Evolutionary conservation across 2,888 invertebrate genomes (phyloP).

Genomic region (Monoplex corrugatus): DNA sequence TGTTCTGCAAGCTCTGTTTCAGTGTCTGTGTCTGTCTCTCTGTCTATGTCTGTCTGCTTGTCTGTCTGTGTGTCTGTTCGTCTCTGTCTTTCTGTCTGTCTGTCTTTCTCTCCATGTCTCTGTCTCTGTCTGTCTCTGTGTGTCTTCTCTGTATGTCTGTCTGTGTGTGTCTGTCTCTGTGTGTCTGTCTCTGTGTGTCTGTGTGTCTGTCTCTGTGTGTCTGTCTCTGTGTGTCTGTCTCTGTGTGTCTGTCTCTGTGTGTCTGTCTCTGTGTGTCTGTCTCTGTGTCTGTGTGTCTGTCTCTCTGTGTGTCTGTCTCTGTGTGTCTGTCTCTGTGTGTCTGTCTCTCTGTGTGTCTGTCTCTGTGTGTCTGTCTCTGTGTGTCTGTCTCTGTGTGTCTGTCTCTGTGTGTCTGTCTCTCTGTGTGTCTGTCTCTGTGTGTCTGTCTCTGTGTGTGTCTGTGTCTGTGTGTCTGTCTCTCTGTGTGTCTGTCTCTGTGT

Average conservation of each 20-base stretch:
- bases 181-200: too few species aligned
- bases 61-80: too few species aligned
- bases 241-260: not conserved
- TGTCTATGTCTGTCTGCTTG: too few species aligned
- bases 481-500: not conserved
- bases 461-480: not conserved
- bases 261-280: not conserved
- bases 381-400: not conserved
- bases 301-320: not conserved
- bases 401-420: too few species aligned
- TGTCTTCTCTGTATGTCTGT: too few species aligned
- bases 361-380: too few species aligned
- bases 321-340: not conserved
- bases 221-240: constrained; percentile 31
- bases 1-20: too few species aligned
- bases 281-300: not conserved
- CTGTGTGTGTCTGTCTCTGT: too few species aligned
- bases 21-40: not conserved
- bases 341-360: too few species aligned
- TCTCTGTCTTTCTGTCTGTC: too few species aligned
- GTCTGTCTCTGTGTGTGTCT: too few species aligned
- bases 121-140: not conserved
- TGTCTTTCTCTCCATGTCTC: not conserved
- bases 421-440: too few species aligned
- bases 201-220: not conserved